A percentile compares a stretch with the other conserved stretches of the same genome.
These are phyloP conservation scores for Sericinus montela DNA, from an alignment of 2,888 invertebrate genomes.

Conservation along the genomic window DNA sequence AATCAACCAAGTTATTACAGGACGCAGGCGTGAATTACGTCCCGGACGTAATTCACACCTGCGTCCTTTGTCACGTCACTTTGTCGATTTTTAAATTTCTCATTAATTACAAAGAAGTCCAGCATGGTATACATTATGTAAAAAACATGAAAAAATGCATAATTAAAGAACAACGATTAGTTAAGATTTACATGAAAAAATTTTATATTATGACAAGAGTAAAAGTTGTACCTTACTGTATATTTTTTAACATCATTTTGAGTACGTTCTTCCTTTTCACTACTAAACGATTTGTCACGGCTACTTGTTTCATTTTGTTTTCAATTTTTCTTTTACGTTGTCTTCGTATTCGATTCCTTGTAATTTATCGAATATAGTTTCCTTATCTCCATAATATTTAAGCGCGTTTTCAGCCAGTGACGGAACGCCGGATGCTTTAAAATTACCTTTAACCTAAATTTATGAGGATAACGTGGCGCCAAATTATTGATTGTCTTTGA, in stretches of 20 bases:
- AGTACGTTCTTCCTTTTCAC: neutral
- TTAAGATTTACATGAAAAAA: too few relatives aligned
- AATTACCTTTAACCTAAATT: constrained; percentile 60
- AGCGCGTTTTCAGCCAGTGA: constrained; percentile 38
- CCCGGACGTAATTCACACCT: too few relatives aligned
- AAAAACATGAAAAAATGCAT: too few relatives aligned
- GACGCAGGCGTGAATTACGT: too few relatives aligned
- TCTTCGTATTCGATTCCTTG: constrained; percentile 11
- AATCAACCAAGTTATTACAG: too few relatives aligned
- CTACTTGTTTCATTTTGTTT: neutral
- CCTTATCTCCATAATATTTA: constrained; percentile 39
- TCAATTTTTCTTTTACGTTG: constrained; percentile 9
- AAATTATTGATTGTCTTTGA: constrained; percentile 59
- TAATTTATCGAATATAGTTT: constrained; percentile 27
- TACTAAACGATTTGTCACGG: neutral
- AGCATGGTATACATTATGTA: too few relatives aligned
- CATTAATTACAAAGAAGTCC: too few relatives aligned
- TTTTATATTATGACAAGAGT: too few relatives aligned
- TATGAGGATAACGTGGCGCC: constrained; percentile 68
- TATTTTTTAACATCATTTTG: neutral
- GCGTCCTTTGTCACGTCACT: too few relatives aligned
- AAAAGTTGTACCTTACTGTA: too few relatives aligned
- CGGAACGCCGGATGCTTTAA: constrained; percentile 40
- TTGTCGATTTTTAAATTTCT: too few relatives aligned
- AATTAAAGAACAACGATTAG: too few relatives aligned